A percentile compares a stretch with the other conserved stretches of the same genome.
Conservation (phyloP, 2,888 invertebrate genomes). For the Caradrina kadenii region DNA sequence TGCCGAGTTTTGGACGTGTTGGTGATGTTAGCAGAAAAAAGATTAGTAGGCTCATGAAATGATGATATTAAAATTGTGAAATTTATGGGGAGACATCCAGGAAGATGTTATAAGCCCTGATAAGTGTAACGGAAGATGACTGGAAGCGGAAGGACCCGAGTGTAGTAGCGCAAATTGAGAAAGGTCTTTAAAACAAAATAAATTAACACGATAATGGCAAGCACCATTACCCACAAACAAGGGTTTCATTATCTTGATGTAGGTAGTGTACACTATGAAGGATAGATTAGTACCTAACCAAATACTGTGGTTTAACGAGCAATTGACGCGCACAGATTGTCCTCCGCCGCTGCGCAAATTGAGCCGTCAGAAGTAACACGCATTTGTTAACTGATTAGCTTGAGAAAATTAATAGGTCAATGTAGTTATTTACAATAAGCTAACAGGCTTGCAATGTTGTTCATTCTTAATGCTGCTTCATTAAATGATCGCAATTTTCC, state of each 20-base stretch:
- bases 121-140: neutral
- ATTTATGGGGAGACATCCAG: neutral
- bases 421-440: slow-evolving; percentile 24
- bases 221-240: too few relatives aligned
- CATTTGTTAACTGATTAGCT: slow-evolving; percentile 28
- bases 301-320: slow-evolving; percentile 17
- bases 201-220: neutral
- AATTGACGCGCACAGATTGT: slow-evolving; percentile 22
- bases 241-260: neutral
- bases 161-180: neutral
- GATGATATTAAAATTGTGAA: neutral
- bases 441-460: slow-evolving; percentile 8
- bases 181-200: neutral
- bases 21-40: neutral
- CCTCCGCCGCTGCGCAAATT: slow-evolving; percentile 30
- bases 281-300: slow-evolving; percentile 15
- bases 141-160: neutral
- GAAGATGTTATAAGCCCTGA: neutral
- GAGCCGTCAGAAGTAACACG: slow-evolving; percentile 35
- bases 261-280: neutral
- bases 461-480: slow-evolving; percentile 6
- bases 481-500: slow-evolving; percentile 12
- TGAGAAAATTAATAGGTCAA: slow-evolving; percentile 34
- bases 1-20: too few relatives aligned
- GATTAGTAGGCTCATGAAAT: neutral